Evolutionary conservation across 2,113 vertebrate species (phyloP).

Genomic region (Serilophus lunatus): DNA sequence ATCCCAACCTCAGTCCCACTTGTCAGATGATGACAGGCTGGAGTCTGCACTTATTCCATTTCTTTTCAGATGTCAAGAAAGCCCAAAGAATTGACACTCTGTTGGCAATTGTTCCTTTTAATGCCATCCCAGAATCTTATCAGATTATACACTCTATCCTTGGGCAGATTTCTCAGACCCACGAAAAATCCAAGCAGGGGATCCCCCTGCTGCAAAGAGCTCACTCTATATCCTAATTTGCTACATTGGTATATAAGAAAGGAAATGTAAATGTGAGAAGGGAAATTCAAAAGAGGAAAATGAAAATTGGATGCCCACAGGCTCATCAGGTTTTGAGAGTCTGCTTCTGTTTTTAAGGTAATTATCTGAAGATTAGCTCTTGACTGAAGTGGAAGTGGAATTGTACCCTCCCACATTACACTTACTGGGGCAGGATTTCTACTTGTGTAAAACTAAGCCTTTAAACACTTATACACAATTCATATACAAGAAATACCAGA

Average conservation of each 20-base stretch:
- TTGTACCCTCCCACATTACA: background rate
- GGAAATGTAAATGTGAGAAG: background rate
- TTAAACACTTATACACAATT: background rate
- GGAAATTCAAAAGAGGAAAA: background rate
- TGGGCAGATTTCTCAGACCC: background rate
- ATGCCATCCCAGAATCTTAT: background rate
- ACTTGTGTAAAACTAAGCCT: background rate
- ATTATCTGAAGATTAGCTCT: constrained; percentile 24
- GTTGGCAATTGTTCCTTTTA: constrained; percentile 28
- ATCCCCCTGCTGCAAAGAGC: background rate
- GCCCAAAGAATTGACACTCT: constrained; percentile 34
- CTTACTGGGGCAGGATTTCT: background rate
- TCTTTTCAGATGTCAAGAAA: constrained; percentile 47
- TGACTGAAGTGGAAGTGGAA: background rate
- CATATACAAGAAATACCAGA: background rate
- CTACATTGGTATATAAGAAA: background rate
- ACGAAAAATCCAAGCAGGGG: background rate
- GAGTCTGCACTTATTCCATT: background rate
- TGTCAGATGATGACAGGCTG: constrained; percentile 6
- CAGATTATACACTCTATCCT: background rate
- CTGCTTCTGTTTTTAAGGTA: background rate
- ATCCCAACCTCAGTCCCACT: constrained; percentile 7
- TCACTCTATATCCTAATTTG: background rate
- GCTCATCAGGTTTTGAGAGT: background rate
- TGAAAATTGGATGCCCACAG: background rate